Conservation (phyloP, 2,797 vertebrate species). For the Anableps anableps region DNA sequence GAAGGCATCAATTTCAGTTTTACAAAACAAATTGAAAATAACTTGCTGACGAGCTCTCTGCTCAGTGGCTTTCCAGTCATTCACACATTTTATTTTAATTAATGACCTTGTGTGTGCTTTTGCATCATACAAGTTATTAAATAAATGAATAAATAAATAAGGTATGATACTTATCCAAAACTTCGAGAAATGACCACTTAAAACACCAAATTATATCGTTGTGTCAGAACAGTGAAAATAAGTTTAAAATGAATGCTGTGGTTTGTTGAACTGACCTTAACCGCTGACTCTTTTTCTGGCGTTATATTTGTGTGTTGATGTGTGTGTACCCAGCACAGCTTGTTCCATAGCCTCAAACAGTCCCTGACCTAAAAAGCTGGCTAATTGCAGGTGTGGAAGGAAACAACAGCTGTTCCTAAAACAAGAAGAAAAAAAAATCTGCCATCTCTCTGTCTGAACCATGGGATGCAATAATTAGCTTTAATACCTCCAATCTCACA, state of each 20-base stretch:
- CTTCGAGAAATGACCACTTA: not conserved
- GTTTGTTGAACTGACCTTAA: conserved; percentile 29
- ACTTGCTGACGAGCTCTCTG: not conserved
- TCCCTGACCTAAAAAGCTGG: conserved; percentile 71
- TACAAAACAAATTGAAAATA: too few species aligned
- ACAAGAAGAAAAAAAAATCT: conserved; percentile 26
- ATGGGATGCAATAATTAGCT: conserved; percentile 44
- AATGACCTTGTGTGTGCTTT: not conserved
- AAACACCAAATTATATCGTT: not conserved
- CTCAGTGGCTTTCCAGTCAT: too few species aligned
- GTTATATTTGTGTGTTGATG: conserved; percentile 17
- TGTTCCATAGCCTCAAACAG: conserved; percentile 66
- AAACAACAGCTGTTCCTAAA: conserved; percentile 66
- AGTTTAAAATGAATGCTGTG: not conserved
- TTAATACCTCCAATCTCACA: conserved; percentile 23
- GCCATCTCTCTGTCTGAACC: conserved; percentile 24
- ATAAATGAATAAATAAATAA: not conserved
- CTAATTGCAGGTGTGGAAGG: conserved; percentile 73
- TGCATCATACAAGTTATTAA: not conserved
- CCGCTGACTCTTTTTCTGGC: not conserved
- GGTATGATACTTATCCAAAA: not conserved
- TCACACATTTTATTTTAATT: not conserved
- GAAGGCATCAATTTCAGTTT: not conserved
- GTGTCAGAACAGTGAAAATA: not conserved
- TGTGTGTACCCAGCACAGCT: conserved; percentile 23